phyloP scores from a whole-genome alignment of 2,113 vertebrate species.

The Dasyurus viverrinus region DNA sequence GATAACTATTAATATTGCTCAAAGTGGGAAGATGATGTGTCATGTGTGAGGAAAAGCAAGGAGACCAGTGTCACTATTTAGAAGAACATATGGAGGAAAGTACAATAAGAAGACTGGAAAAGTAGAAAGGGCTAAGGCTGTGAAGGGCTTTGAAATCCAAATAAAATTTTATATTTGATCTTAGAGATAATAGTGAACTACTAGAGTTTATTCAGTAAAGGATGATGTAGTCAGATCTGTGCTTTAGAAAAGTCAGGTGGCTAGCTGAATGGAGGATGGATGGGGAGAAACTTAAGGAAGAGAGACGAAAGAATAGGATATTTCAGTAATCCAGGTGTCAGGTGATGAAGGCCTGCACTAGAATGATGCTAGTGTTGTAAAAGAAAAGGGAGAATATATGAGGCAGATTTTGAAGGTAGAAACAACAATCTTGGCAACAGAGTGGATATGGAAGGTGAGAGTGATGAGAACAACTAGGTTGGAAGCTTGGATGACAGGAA shows the following conservation, averaged over 20 bases:
- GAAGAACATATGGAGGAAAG: not conserved
- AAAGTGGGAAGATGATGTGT: not conserved
- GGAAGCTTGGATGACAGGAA: not conserved
- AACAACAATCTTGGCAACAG: not conserved
- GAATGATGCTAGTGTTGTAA: not conserved
- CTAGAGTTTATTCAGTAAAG: not conserved
- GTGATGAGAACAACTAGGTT: not conserved
- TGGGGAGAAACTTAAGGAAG: not conserved
- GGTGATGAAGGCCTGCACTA: not conserved
- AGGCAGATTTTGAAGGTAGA: not conserved
- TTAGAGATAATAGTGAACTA: not conserved
- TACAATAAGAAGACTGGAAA: not conserved
- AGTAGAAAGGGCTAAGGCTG: not conserved
- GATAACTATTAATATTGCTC: not conserved
- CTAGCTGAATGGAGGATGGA: not conserved
- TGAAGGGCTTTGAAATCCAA: not conserved
- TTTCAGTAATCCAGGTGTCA: not conserved
- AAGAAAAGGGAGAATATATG: not conserved
- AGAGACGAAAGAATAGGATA: not conserved
- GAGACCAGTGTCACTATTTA: not conserved
- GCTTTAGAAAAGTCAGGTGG: not conserved
- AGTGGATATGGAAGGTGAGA: not conserved
- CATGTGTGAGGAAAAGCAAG: not conserved
- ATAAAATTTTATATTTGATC: not conserved
- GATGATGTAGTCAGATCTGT: not conserved